Conservation (phyloP, 2,797 vertebrate genomes). For the Poeciliopsis gracilis region DNA sequence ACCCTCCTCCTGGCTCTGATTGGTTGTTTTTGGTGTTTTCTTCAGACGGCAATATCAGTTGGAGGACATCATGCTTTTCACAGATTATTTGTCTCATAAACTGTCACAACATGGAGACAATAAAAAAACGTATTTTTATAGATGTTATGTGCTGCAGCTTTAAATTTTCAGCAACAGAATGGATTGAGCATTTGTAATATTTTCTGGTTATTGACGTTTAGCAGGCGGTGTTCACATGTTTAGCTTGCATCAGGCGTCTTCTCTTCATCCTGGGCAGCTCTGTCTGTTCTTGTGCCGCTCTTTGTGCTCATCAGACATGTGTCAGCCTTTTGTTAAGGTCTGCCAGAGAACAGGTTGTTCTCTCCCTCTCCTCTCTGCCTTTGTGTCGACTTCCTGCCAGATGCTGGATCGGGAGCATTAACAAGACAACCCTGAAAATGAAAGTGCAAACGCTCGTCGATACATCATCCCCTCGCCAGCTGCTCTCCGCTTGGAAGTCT, state of each 20-base stretch:
- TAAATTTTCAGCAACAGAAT: not conserved
- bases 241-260: constrained; percentile 29
- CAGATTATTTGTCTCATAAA: too few species aligned
- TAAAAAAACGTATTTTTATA: too few species aligned
- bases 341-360: constrained; percentile 75
- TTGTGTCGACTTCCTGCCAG: constrained; percentile 77
- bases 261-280: constrained; percentile 29
- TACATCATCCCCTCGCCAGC: constrained; percentile 79
- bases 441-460: constrained; percentile 76
- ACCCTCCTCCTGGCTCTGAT: too few species aligned
- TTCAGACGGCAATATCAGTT: too few species aligned
- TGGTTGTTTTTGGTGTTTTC: too few species aligned
- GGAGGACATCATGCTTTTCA: too few species aligned
- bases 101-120: too few species aligned
- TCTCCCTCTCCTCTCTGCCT: constrained; percentile 62
- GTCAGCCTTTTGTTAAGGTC: constrained; percentile 70
- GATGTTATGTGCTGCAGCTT: too few species aligned
- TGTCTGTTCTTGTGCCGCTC: constrained; percentile 38
- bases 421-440: constrained; percentile 79
- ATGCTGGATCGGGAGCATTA: constrained; percentile 77
- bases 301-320: constrained; percentile 62
- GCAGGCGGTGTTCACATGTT: constrained; percentile 16
- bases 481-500: constrained; percentile 75
- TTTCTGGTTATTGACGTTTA: constrained; percentile 7
- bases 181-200: not conserved